Conservation (phyloP, 1,140 invertebrate species). For the Coenobita brevimanus region DNA sequence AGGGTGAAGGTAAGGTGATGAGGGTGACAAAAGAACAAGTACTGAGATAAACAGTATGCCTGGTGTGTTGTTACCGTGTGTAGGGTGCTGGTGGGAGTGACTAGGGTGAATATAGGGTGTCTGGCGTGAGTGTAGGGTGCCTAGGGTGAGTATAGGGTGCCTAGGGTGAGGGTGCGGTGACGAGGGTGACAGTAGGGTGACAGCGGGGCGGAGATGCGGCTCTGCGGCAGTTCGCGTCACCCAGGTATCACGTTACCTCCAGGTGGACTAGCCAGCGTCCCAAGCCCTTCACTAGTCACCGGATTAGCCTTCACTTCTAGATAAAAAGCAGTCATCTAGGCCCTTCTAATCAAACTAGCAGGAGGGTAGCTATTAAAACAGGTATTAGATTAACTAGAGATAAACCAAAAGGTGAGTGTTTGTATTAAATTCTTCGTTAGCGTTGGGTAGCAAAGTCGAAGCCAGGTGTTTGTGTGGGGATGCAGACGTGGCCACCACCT, state of each 20-base stretch:
- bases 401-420: no score
- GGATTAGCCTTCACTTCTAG: no score
- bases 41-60: no score
- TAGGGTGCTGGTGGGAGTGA: no score
- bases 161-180: background rate
- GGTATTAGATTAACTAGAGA: no score
- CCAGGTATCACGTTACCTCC: conserved; percentile 41
- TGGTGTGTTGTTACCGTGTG: no score
- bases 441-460: conserved; percentile 25
- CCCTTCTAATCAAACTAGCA: no score
- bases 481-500: conserved; percentile 35
- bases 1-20: background rate
- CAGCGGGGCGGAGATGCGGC: background rate
- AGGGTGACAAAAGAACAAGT: background rate
- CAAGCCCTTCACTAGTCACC: background rate
- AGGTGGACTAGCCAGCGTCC: conserved; percentile 12
- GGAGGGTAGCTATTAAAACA: no score
- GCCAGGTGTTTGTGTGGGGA: conserved; percentile 5
- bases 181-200: conserved; percentile 4
- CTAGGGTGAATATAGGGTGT: background rate
- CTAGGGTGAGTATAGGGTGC: background rate
- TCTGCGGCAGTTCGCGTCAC: conserved; percentile 1
- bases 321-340: no score
- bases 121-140: background rate
- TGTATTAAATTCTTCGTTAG: no score